Evolutionary conservation across 2,797 vertebrate genomes (phyloP).

Genomic region (Pampus argenteus): DNA sequence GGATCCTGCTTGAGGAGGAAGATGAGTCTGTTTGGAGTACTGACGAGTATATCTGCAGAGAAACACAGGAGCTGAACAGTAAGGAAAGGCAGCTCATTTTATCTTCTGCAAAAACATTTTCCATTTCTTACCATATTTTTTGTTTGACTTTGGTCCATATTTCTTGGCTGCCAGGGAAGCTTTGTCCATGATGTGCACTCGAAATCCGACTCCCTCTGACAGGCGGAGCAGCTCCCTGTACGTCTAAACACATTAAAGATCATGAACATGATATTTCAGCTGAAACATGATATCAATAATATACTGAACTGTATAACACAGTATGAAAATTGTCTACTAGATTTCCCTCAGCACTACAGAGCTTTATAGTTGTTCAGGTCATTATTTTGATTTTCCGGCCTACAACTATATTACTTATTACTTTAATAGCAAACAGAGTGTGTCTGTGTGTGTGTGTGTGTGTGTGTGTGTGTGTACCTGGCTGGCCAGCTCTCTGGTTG

Average conservation of each 20-base stretch:
- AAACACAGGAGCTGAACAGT: background rate
- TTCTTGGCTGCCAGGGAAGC: conserved; percentile 92
- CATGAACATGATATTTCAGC: too few species aligned
- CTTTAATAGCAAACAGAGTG: background rate
- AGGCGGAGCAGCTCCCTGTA: conserved; percentile 93
- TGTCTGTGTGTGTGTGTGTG: background rate
- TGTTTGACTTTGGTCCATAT: conserved; percentile 92
- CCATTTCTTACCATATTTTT: conserved; percentile 90
- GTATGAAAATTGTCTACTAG: too few species aligned
- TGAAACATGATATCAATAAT: too few species aligned
- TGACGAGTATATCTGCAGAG: conserved; percentile 92
- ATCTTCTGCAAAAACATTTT: background rate
- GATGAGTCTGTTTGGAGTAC: conserved; percentile 95
- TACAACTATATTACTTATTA: too few species aligned
- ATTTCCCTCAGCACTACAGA: too few species aligned
- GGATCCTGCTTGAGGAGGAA: conserved; percentile 94
- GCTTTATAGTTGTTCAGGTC: too few species aligned
- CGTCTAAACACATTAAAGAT: conserved; percentile 90
- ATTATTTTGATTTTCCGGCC: too few species aligned
- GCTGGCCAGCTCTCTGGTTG: conserved; percentile 94
- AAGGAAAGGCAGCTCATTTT: background rate
- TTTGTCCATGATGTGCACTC: conserved; percentile 96
- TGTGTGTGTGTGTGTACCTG: conserved; percentile 86
- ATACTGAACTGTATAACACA: too few species aligned
- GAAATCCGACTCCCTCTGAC: conserved; percentile 93